phyloP scores from a whole-genome alignment of 2,888 invertebrate genomes.

The Dendrolimus houi region DNA sequence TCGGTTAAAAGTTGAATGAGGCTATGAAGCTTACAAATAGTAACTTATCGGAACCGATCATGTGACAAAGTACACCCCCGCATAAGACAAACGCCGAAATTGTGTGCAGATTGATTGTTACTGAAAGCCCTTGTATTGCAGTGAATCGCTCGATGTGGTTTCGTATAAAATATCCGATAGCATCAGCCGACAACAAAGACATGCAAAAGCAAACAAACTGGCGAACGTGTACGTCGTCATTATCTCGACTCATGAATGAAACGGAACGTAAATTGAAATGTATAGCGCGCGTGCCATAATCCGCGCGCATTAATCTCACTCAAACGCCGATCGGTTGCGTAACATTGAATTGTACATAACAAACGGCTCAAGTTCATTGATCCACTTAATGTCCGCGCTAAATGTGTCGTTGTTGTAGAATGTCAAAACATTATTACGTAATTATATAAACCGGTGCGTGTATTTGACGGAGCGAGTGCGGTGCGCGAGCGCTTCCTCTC shows the following conservation, averaged over 20 bases:
- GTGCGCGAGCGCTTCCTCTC: constrained; percentile 36
- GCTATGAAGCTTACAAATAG: too few relatives aligned
- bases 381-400: constrained; percentile 71
- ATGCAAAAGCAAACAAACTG: constrained; percentile 51
- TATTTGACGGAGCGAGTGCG: constrained; percentile 37
- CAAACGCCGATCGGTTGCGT: constrained; percentile 70
- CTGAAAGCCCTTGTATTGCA: too few relatives aligned
- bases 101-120: too few relatives aligned
- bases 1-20: too few relatives aligned
- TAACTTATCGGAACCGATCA: too few relatives aligned
- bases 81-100: too few relatives aligned
- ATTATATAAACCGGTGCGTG: constrained; percentile 41
- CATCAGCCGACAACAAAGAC: constrained; percentile 19
- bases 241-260: constrained; percentile 72
- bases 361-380: constrained; percentile 75
- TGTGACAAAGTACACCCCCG: too few relatives aligned
- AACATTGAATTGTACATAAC: constrained; percentile 52
- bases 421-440: constrained; percentile 73
- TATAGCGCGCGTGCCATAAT: constrained; percentile 77
- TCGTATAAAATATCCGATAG: constrained; percentile 1
- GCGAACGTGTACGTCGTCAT: constrained; percentile 60
- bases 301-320: constrained; percentile 74
- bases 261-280: constrained; percentile 73
- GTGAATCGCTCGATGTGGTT: too few relatives aligned
- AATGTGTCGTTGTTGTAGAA: constrained; percentile 70